These are phyloP conservation scores for Hydraecia micacea DNA, from an alignment of 2,888 invertebrate genomes.

Conservation along the genomic window DNA sequence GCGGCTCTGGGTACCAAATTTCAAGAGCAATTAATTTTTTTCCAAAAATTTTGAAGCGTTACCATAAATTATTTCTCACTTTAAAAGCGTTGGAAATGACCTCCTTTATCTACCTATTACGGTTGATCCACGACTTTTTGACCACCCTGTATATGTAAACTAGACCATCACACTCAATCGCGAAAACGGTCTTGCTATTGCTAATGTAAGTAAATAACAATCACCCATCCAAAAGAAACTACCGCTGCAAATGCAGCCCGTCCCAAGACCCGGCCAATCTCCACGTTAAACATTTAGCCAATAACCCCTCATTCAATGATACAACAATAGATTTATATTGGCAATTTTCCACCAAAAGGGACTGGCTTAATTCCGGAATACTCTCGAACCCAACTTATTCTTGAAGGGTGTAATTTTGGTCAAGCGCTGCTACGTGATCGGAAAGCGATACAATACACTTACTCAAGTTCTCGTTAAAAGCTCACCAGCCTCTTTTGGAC, in stretches of 20 bases:
- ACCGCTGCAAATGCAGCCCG: not conserved
- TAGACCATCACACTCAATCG: not conserved
- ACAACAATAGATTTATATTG: slow-evolving; percentile 18
- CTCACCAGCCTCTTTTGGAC: slow-evolving; percentile 32
- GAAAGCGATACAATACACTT: slow-evolving; percentile 69
- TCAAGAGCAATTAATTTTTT: too few relatives aligned
- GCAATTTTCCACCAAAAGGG: slow-evolving; percentile 34
- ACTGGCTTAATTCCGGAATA: slow-evolving; percentile 44
- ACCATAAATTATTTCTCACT: too few relatives aligned
- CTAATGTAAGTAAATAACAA: not conserved
- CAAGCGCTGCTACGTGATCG: slow-evolving; percentile 79
- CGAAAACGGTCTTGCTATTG: not conserved
- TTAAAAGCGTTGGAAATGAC: too few relatives aligned
- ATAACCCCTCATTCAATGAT: slow-evolving; percentile 10
- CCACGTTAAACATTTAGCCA: not conserved
- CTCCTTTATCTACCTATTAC: too few relatives aligned
- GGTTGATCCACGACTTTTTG: too few relatives aligned
- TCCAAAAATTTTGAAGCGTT: too few relatives aligned
- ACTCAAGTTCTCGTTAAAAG: slow-evolving; percentile 47
- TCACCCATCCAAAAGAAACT: not conserved
- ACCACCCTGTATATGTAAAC: too few relatives aligned
- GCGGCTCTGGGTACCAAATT: too few relatives aligned
- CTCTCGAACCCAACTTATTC: slow-evolving; percentile 48
- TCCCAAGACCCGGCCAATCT: not conserved
- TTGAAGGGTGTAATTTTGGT: slow-evolving; percentile 70